phyloP scores from a whole-genome alignment of 2,113 vertebrate genomes.

The Anoura caudifer region DNA sequence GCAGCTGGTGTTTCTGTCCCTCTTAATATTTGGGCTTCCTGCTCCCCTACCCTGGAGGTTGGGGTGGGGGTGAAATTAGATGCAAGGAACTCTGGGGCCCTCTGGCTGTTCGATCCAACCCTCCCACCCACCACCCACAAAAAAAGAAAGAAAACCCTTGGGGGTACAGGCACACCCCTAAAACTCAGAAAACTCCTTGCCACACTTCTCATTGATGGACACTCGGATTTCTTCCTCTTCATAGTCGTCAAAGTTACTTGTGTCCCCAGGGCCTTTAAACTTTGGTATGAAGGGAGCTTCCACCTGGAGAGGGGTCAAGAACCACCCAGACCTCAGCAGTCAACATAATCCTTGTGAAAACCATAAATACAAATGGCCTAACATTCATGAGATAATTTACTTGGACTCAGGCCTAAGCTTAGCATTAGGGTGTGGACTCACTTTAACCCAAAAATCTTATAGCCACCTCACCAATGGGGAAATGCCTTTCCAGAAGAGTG shows the following conservation, averaged over 20 bases:
- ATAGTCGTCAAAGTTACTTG: slow-evolving; percentile 96
- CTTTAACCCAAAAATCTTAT: not conserved
- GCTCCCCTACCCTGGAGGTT: slow-evolving; percentile 42
- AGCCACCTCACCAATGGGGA: not conserved
- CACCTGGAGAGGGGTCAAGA: slow-evolving; percentile 77
- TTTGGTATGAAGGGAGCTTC: slow-evolving; percentile 95
- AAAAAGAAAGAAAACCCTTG: slow-evolving; percentile 43
- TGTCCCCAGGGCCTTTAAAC: slow-evolving; percentile 94
- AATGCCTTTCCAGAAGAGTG: not conserved
- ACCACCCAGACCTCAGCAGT: slow-evolving; percentile 14
- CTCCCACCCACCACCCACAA: not conserved
- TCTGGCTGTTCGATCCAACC: slow-evolving; percentile 72
- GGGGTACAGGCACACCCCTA: slow-evolving; percentile 79
- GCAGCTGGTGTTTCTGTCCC: slow-evolving; percentile 32
- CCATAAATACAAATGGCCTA: slow-evolving; percentile 36
- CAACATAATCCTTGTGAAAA: not conserved
- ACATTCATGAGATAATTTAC: not conserved
- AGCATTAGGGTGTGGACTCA: not conserved
- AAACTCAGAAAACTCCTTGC: slow-evolving; percentile 94
- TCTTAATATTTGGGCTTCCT: slow-evolving; percentile 36
- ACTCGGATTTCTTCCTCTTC: slow-evolving; percentile 93
- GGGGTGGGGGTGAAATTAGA: slow-evolving; percentile 37
- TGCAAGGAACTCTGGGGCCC: slow-evolving; percentile 64
- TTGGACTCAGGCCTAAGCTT: not conserved
- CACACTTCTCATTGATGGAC: slow-evolving; percentile 93